Conservation (phyloP, 1,140 invertebrate species). For the Ylistrum balloti region DNA sequence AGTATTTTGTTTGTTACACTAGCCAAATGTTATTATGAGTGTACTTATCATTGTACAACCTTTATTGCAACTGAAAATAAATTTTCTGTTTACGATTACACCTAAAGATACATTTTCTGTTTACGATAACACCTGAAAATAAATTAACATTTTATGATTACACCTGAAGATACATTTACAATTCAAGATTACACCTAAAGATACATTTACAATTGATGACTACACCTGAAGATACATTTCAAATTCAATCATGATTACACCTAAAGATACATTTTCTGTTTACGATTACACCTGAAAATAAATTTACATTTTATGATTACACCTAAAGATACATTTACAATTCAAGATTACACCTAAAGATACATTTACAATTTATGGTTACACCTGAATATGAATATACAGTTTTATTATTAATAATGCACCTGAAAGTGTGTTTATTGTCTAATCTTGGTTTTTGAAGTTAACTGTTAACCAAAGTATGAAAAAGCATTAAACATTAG, state of each 20-base stretch:
- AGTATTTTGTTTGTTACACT: neutral
- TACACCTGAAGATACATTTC: neutral
- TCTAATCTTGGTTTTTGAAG: neutral
- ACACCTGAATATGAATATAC: neutral
- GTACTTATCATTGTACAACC: no score
- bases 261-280: no score
- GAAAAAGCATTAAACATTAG: neutral
- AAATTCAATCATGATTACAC: neutral
- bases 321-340: no score
- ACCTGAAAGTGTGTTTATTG: neutral
- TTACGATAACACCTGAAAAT: neutral
- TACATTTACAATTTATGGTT: no score
- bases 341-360: no score
- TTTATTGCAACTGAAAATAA: neutral
- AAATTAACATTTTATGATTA: no score
- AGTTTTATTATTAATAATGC: no score
- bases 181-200: no score
- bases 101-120: neutral
- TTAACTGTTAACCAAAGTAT: neutral
- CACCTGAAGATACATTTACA: no score
- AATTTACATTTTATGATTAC: no score
- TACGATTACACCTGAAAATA: neutral
- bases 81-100: neutral
- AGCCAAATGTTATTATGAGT: neutral
- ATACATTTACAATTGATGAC: no score